Percentiles rank a stretch among this genome's conserved stretches.
These are phyloP conservation scores for Halocaridina rubra DNA, from an alignment of 2,888 invertebrate genomes.

Conservation along the genomic window DNA sequence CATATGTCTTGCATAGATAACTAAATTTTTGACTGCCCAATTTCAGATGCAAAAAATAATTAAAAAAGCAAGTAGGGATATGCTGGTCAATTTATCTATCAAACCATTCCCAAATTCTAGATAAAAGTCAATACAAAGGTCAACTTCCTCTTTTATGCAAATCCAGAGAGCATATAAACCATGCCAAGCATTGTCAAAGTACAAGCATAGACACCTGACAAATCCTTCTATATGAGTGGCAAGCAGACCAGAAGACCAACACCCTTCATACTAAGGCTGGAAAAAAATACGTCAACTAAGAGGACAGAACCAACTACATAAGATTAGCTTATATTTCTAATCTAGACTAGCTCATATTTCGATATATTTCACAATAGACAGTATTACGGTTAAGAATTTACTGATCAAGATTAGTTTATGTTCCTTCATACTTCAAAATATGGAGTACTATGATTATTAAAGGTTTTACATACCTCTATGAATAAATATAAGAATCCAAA, in stretches of 20 bases:
- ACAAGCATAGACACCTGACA: conserved; percentile 38
- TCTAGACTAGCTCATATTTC: too few species aligned
- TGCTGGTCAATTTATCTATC: too few species aligned
- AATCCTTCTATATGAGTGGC: conserved; percentile 20
- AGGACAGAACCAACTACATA: neutral
- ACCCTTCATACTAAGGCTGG: conserved; percentile 32
- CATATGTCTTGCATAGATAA: too few species aligned
- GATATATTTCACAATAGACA: too few species aligned
- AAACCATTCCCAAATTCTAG: too few species aligned
- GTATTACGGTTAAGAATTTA: too few species aligned
- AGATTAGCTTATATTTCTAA: too few species aligned
- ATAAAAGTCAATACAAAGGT: too few species aligned
- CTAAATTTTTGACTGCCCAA: too few species aligned
- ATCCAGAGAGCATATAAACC: neutral
- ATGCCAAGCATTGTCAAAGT: neutral
- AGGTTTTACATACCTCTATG: too few species aligned
- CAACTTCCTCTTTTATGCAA: conserved; percentile 12
- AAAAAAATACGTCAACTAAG: conserved; percentile 22
- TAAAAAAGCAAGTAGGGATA: neutral
- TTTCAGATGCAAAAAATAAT: neutral
- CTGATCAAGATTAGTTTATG: neutral
- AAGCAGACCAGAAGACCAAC: conserved; percentile 4
- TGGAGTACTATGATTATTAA: neutral
- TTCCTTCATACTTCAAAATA: neutral
- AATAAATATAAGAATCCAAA: too few species aligned